These are phyloP conservation scores for Aspidoscelis tigris DNA, from an alignment of 2,113 vertebrate species.

Conservation along the genomic window DNA sequence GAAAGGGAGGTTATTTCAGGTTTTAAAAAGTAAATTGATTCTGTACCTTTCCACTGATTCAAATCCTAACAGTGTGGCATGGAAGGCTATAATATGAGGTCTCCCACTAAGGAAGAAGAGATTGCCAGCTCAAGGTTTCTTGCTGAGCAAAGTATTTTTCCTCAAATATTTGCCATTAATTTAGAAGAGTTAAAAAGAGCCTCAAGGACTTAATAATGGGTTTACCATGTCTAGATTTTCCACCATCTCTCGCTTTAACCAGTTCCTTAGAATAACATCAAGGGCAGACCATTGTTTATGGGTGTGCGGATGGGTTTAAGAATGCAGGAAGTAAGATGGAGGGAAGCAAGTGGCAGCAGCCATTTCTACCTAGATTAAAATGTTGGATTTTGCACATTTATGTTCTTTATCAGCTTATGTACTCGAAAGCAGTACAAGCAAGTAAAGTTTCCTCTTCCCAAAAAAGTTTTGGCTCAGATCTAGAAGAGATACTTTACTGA, in stretches of 20 bases:
- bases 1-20: not conserved
- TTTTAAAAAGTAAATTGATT: not conserved
- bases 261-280: not conserved
- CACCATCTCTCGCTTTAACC: conserved; percentile 2
- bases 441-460: not conserved
- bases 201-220: not conserved
- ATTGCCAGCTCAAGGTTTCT: not conserved
- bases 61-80: not conserved
- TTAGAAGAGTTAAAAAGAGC: not conserved
- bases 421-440: too few species aligned
- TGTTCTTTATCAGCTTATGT: not conserved
- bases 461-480: too few species aligned
- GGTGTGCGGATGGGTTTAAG: not conserved
- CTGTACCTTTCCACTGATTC: not conserved
- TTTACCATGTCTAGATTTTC: not conserved
- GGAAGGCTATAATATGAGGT: conserved; percentile 2
- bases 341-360: not conserved
- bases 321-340: not conserved
- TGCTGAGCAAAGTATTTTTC: conserved; percentile 23
- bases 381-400: not conserved
- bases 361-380: not conserved
- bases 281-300: not conserved
- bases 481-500: not conserved
- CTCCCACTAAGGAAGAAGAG: not conserved
- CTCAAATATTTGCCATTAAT: conserved; percentile 3